Base-by-base conservation (phyloP, 2,888 invertebrate genomes). In the Andrena haemorrhoa region DNA sequence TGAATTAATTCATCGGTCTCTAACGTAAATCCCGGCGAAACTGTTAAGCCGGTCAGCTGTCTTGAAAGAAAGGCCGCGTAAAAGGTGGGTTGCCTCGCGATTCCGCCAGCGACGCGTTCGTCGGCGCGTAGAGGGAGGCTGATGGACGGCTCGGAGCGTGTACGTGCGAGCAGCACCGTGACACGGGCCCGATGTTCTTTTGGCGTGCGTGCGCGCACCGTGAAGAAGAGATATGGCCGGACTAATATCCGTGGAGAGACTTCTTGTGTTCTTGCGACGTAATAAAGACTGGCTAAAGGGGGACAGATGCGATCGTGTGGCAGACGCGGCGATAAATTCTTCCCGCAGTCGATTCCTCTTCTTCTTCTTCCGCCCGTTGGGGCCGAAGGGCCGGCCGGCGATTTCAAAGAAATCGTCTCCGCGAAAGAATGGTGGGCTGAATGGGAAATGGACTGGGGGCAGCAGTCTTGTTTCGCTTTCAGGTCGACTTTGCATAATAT, bases 241-340 rank as follows among this genome's bases (percentile, higher is more conserved):
- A 77, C 83, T 88, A 87, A 87, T 88, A 72, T 73, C 76, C 83
- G 79, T 73, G 81, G 74, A 83, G 78, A 63, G 75, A 85, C 65
- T 87, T 86, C 87, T 86, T 87, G 60, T 78, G 79, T 82, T 77
- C 82, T 75, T 80, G 79, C 64, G 65, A 72, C 65, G 77, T 77
- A 87, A 88, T 86, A 88, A 87, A 84, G 86, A 80, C 79, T 69
- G 80, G 76, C 73, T 75, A 66, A 88, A 68, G 82, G 71, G 80
- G 80, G 83, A 85, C 87, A 88, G 87, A 87, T 88, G 88, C 82
- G 84, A 64, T 72, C 80, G 77, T 74, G 80, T 79, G 82, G 81
- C 84, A 86, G 74, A 65, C 79, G 69, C 58, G 75, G 74, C 83
- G 79, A 88, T 87, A 83, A 86, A 87, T 88, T 83, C 88, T 76